phyloP scores from a whole-genome alignment of 2,113 vertebrate species.

The Chionis minor region DNA sequence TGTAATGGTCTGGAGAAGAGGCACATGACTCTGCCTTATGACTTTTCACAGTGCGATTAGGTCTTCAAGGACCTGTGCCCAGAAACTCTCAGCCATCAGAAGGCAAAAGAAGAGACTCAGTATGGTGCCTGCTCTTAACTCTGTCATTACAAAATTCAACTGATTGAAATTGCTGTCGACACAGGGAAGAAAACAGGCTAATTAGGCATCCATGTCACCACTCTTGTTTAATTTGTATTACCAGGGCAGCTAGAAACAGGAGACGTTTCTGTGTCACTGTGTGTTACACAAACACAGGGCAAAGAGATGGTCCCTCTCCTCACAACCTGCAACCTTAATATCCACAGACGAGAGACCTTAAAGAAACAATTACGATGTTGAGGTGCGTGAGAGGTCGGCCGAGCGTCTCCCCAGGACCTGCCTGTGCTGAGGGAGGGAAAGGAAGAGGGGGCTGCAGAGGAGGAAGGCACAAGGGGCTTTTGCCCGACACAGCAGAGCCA shows the following conservation, averaged over 20 bases:
- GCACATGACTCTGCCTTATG: neutral
- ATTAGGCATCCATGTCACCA: neutral
- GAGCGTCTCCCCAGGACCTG: neutral
- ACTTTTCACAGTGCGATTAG: neutral
- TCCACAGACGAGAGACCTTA: neutral
- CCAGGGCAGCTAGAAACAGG: neutral
- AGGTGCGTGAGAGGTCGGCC: neutral
- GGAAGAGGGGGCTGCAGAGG: neutral
- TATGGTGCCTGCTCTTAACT: neutral
- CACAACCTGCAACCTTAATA: neutral
- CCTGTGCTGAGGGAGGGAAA: neutral
- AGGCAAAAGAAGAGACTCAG: neutral
- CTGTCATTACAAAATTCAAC: neutral
- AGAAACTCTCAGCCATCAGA: neutral
- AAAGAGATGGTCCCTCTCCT: neutral
- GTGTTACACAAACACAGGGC: neutral
- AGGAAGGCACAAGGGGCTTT: neutral
- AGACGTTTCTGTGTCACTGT: neutral
- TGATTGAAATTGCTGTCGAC: neutral
- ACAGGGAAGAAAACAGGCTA: neutral
- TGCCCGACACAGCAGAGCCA: neutral
- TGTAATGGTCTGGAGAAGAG: neutral
- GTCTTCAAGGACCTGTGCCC: neutral
- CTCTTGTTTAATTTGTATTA: constrained; percentile 8
- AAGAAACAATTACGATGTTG: neutral